phyloP scores from a whole-genome alignment of 2,797 vertebrate genomes.

The Xerus rutilus region DNA sequence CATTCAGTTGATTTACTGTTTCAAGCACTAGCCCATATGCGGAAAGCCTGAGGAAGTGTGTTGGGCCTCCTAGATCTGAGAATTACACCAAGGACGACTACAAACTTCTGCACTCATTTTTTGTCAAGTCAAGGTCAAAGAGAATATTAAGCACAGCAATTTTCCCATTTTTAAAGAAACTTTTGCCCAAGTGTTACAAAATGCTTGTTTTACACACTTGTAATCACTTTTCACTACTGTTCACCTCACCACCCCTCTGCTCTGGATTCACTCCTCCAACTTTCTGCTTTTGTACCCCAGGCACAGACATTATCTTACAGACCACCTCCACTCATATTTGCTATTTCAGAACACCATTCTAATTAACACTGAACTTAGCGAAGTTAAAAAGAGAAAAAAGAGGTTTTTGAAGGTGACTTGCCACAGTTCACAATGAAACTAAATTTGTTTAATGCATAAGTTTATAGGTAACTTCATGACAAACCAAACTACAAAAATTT shows the following conservation, averaged over 20 bases:
- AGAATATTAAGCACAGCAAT: not conserved
- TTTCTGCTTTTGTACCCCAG: not conserved
- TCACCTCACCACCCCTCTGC: no score
- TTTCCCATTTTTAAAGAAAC: not conserved
- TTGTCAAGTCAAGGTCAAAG: not conserved
- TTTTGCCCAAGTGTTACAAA: not conserved
- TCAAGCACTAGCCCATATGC: not conserved
- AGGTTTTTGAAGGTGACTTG: not conserved
- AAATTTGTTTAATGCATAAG: not conserved
- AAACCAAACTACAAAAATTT: not conserved
- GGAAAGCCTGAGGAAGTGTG: not conserved
- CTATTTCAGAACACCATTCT: no score
- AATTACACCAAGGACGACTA: not conserved
- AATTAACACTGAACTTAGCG: not conserved
- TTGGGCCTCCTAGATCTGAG: not conserved
- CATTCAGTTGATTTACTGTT: not conserved
- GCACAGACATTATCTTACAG: no score
- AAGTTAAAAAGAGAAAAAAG: not conserved
- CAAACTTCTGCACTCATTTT: not conserved
- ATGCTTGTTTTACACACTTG: not conserved
- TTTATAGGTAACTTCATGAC: not conserved
- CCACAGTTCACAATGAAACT: not conserved
- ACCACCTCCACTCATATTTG: not conserved
- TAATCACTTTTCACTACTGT: not conserved
- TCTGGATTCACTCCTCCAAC: not conserved